A percentile compares a stretch with the other conserved stretches of the same genome.
These are phyloP conservation scores for Netelia fuscicornis DNA, from an alignment of 2,888 invertebrate genomes.

Conservation along the genomic window DNA sequence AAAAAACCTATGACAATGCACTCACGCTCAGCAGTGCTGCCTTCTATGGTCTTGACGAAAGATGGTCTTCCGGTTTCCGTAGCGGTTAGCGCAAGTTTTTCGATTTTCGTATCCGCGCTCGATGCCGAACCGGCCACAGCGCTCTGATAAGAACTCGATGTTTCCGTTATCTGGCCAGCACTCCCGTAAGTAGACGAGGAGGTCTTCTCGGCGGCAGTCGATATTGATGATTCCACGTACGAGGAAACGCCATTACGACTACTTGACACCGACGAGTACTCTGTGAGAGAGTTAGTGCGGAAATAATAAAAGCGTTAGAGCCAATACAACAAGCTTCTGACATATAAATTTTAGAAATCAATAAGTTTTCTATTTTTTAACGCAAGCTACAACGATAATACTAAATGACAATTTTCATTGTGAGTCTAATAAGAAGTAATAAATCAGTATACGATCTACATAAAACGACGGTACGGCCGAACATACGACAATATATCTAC, in stretches of 20 bases:
- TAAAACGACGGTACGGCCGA: slow-evolving; percentile 21
- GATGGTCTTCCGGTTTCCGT: slow-evolving; percentile 88
- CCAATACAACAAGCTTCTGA: slow-evolving; percentile 42
- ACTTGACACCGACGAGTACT: slow-evolving; percentile 83
- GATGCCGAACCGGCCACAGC: slow-evolving; percentile 69
- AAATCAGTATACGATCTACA: neutral
- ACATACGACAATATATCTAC: slow-evolving; percentile 39
- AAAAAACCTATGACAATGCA: slow-evolving; percentile 74
- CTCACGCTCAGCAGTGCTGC: slow-evolving; percentile 93
- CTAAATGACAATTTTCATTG: neutral
- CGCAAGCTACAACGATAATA: neutral
- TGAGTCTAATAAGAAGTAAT: neutral
- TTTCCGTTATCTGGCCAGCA: slow-evolving; percentile 75
- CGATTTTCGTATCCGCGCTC: slow-evolving; percentile 71
- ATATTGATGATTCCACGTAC: slow-evolving; percentile 81
- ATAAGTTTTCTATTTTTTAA: slow-evolving; percentile 8
- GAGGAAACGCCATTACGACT: slow-evolving; percentile 80
- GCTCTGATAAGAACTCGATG: slow-evolving; percentile 74
- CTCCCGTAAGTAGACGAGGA: slow-evolving; percentile 74
- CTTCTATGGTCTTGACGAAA: slow-evolving; percentile 91
- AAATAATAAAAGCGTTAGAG: slow-evolving; percentile 47
- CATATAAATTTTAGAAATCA: neutral
- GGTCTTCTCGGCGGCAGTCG: slow-evolving; percentile 73
- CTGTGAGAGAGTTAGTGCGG: slow-evolving; percentile 74
- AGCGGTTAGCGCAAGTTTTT: slow-evolving; percentile 76